These are phyloP conservation scores for Cyphomyrmex costatus DNA, from an alignment of 1,140 invertebrate species.

Conservation along the genomic window DNA sequence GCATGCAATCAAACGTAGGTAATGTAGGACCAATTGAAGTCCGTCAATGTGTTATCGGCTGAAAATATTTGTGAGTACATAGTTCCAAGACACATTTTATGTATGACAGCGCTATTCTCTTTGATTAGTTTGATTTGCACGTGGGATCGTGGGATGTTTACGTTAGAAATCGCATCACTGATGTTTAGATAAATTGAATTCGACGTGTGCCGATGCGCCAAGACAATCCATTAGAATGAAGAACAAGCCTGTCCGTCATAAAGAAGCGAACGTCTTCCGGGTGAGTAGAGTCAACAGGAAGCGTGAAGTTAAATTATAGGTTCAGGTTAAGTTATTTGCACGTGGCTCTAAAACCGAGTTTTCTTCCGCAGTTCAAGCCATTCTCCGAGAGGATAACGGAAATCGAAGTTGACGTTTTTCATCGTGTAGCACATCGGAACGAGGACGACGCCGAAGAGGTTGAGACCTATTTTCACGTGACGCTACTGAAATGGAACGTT, in stretches of 20 bases:
- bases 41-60: too few species aligned
- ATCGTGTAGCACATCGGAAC: slow-evolving; percentile 92
- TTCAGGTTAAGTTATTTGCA: slow-evolving; percentile 1
- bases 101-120: too few species aligned
- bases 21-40: too few species aligned
- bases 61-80: too few species aligned
- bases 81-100: too few species aligned
- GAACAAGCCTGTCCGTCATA: slow-evolving; percentile 92
- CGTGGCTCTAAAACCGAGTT: slow-evolving; percentile 10
- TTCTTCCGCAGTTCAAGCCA: slow-evolving; percentile 91
- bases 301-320: slow-evolving; percentile 7
- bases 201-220: too few species aligned
- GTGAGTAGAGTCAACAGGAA: slow-evolving; percentile 86
- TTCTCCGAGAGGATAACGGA: slow-evolving; percentile 94
- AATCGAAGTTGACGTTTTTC: slow-evolving; percentile 93
- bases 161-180: too few species aligned
- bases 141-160: background rate
- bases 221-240: slow-evolving; percentile 88
- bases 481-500: slow-evolving; percentile 95
- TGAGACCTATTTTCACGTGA: slow-evolving; percentile 93
- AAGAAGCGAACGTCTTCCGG: slow-evolving; percentile 93
- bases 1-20: too few species aligned
- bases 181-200: too few species aligned
- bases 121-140: background rate
- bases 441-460: slow-evolving; percentile 89